A percentile compares a stretch with the other conserved stretches of the same genome.
Evolutionary conservation across 2,888 invertebrate genomes (phyloP).

Genomic region (Agrochola litura): DNA sequence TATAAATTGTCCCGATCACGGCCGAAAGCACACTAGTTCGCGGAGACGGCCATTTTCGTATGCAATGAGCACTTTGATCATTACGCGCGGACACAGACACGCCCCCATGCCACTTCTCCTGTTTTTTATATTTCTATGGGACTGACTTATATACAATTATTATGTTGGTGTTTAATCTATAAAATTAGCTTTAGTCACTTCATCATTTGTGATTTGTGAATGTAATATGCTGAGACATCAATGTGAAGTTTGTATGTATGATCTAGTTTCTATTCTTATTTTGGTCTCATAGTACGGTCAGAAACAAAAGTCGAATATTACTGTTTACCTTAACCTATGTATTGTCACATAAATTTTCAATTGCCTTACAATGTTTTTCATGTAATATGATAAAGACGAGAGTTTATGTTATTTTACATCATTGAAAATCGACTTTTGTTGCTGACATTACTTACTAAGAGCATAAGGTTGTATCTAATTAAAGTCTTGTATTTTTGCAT

Average conservation of each 20-base stretch:
- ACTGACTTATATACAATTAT: neutral
- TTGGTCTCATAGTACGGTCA: conserved; percentile 12
- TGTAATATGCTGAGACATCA: neutral
- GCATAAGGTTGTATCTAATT: conserved; percentile 7
- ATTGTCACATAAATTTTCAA: neutral
- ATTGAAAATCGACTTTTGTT: conserved; percentile 1
- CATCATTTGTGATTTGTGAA: neutral
- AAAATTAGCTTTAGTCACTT: neutral
- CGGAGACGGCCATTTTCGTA: no score
- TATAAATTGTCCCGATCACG: no score
- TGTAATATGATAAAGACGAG: neutral
- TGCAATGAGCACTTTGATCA: no score
- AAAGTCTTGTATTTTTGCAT: conserved; percentile 34
- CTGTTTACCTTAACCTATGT: neutral
- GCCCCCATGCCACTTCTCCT: no score
- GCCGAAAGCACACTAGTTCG: no score
- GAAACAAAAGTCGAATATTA: neutral
- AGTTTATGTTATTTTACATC: neutral
- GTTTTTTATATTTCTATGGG: no score
- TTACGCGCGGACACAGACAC: no score
- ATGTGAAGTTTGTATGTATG: neutral
- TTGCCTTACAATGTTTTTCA: neutral
- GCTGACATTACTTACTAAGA: neutral
- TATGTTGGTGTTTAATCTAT: neutral
- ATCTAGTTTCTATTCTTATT: conserved; percentile 15